A percentile compares a stretch with the other conserved stretches of the same genome.
These are phyloP conservation scores for Pararge aegeria DNA, from an alignment of 1,140 invertebrate genomes.

Conservation along the genomic window DNA sequence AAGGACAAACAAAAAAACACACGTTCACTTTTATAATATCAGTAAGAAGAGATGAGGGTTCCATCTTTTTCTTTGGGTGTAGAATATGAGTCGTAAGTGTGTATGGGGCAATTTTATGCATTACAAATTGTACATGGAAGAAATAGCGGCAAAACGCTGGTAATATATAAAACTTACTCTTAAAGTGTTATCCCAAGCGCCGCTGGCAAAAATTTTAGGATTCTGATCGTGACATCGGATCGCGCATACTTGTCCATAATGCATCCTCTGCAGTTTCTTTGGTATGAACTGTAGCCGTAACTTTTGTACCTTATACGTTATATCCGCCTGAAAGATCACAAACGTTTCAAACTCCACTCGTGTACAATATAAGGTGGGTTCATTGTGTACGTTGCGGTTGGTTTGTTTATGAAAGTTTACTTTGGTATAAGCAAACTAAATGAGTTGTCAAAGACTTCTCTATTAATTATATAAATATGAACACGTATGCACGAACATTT, in stretches of 20 bases:
- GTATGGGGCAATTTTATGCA: too few species aligned
- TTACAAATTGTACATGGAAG: too few species aligned
- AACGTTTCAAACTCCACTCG: too few species aligned
- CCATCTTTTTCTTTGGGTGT: too few species aligned
- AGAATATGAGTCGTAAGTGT: too few species aligned
- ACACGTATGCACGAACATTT: background rate
- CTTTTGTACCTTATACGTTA: constrained; percentile 70
- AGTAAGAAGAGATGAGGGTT: too few species aligned
- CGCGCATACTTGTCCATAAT: constrained; percentile 61
- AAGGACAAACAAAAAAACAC: too few species aligned
- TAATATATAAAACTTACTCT: constrained; percentile 39
- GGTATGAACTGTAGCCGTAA: constrained; percentile 63
- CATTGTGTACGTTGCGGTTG: background rate
- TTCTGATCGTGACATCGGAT: constrained; percentile 54
- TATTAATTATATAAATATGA: background rate
- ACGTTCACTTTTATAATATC: too few species aligned
- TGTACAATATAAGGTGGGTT: background rate
- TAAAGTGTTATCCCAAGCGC: constrained; percentile 70
- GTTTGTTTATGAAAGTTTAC: background rate
- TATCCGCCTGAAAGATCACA: constrained; percentile 34
- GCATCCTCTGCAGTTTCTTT: constrained; percentile 65
- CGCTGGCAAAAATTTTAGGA: constrained; percentile 56
- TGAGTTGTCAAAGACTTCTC: constrained; percentile 4
- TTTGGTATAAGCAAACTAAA: constrained; percentile 5
- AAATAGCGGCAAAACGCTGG: too few species aligned